Evolutionary conservation across 64 coral and sea anemone genomes (phyloP), one percentile per base, ranked within the genome.

Genomic region (Hydrozoanthus tunicans): DNA sequence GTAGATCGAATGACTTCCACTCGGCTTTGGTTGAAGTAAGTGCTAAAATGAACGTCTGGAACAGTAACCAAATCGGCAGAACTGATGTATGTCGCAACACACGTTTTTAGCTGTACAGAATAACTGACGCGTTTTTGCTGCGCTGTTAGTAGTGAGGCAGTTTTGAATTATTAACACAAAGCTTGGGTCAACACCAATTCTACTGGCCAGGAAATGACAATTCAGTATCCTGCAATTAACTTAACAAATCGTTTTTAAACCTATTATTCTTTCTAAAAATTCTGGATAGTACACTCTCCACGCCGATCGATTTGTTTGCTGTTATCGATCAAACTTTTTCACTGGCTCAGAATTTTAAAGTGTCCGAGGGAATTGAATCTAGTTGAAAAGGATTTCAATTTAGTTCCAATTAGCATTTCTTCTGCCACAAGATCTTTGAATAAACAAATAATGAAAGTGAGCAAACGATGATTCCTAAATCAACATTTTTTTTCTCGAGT

Each of bases 201-300:
- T 51, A 68, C 32, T 68, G 81, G 62, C 27, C 13, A 15, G 43
- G 51, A 68, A 67, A 15, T 83, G 32, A 83, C 81, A 83, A 83
- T 64, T n/a, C 66, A 83, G 53, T 53, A 53, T 83, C 7, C 63
- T 56, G 81, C 61, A 61, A 83, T 83, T 83, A 54, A 51, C 43
- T 66, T 65, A 51, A 66, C 51, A 17, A 66, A 83, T 53, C 32
- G 32, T 15, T 57, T 79, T 58, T 7, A 59, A 43, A 67, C 17
- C 26, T n/a, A 11, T 64, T 17, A n/a, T 51, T 78, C 1, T 83
- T 10, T 6, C 51, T 53, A 56, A n/a, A 57, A 79, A 79, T 58
- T 58, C 17, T 56, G 55, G 51, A 53, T 56, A 8, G 14, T 43
- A 43, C 32, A 43, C 32, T 43, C 32, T 43, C 32, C 32, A 43